Percentiles rank a stretch among this genome's conserved stretches.
These are phyloP conservation scores for Paramormyrops kingsleyae DNA, from an alignment of 2,113 vertebrate species.

Conservation along the genomic window DNA sequence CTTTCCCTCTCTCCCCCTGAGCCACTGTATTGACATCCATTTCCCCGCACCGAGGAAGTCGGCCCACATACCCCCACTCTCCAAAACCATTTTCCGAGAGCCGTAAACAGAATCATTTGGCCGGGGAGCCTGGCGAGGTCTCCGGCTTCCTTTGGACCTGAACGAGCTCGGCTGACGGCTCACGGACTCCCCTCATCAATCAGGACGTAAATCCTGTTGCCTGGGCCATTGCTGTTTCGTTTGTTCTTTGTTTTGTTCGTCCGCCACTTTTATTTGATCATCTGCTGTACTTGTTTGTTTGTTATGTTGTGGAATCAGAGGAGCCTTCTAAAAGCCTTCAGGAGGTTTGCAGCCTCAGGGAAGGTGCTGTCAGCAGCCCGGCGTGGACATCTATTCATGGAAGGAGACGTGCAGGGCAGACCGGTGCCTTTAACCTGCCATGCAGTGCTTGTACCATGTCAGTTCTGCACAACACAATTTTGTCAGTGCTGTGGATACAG, in stretches of 20 bases:
- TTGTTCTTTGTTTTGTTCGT: not conserved
- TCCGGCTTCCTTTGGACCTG: not conserved
- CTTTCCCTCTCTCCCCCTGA: not conserved
- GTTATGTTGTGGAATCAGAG: not conserved
- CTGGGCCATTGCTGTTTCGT: not conserved
- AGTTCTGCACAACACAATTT: not conserved
- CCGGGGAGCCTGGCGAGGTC: not conserved
- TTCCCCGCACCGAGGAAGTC: not conserved
- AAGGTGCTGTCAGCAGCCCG: not conserved
- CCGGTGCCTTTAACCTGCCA: not conserved
- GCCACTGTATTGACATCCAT: not conserved
- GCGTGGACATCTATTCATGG: not conserved
- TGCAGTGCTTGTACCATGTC: not conserved
- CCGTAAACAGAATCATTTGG: not conserved
- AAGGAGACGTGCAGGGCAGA: not conserved
- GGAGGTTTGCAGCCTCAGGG: not conserved
- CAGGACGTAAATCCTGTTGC: not conserved
- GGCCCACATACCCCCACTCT: not conserved
- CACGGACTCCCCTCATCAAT: not conserved
- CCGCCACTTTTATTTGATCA: not conserved
- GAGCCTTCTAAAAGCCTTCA: not conserved
- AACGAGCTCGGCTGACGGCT: not conserved
- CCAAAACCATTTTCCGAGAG: not conserved
- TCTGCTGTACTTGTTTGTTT: not conserved
- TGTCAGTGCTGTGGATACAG: not conserved